These are phyloP conservation scores for Trypoxylon attenuatum DNA, from an alignment of 2,888 invertebrate genomes.

Conservation along the genomic window DNA sequence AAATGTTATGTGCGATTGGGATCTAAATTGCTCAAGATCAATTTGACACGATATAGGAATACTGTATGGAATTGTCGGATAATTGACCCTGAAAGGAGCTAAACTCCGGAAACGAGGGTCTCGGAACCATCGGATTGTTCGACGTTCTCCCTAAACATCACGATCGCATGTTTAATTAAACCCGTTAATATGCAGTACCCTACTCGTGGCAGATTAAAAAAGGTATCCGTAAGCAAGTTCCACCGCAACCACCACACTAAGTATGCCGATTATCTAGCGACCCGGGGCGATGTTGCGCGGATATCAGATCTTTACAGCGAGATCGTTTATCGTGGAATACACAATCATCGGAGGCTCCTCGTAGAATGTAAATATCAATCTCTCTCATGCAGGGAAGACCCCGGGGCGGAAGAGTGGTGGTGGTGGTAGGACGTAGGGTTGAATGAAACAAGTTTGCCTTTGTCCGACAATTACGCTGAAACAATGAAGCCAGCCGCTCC, in stretches of 20 bases:
- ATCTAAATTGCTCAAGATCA: no score
- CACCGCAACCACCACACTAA: neutral
- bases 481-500: slow-evolving; percentile 62
- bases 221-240: slow-evolving; percentile 1
- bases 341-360: slow-evolving; percentile 26
- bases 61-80: no score
- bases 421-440: slow-evolving; percentile 32
- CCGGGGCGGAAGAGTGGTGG: slow-evolving; percentile 14
- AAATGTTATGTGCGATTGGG: no score
- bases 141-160: no score
- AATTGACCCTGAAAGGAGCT: no score
- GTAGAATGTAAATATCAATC: slow-evolving; percentile 44
- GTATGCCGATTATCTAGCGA: neutral
- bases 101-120: no score
- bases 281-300: neutral
- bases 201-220: neutral
- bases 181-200: neutral
- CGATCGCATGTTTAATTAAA: neutral
- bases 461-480: slow-evolving; percentile 69
- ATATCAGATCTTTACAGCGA: slow-evolving; percentile 7
- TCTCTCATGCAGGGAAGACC: slow-evolving; percentile 1
- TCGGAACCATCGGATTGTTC: no score
- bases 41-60: no score
- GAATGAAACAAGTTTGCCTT: slow-evolving; percentile 73
- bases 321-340: slow-evolving; percentile 28